phyloP scores from a whole-genome alignment of 2,797 vertebrate genomes.

The Nyctalus aviator region DNA sequence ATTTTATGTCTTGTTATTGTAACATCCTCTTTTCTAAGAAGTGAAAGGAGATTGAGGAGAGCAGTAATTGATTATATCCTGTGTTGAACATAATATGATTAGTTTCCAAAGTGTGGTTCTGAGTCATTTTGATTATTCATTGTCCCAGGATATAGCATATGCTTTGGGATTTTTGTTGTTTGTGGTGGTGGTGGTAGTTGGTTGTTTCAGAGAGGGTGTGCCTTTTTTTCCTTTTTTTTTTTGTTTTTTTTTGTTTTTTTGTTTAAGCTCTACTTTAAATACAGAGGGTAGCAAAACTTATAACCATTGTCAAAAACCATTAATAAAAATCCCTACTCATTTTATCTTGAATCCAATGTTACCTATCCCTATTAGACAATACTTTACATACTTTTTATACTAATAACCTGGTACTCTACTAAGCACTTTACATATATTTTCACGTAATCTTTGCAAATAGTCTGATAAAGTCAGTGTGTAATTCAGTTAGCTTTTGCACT shows the following conservation, averaged over 20 bases:
- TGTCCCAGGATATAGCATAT: not conserved
- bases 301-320: not conserved
- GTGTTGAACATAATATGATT: not conserved
- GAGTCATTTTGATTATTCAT: not conserved
- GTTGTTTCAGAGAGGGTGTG: not conserved
- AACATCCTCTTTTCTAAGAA: constrained; percentile 5
- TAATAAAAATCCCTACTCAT: not conserved
- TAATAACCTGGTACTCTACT: not conserved
- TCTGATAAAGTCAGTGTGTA: not conserved
- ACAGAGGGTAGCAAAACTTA: not conserved
- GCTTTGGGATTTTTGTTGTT: not conserved
- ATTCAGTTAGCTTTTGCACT: not conserved
- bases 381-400: not conserved
- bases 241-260: not conserved
- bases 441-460: not conserved
- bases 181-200: not conserved
- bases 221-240: not conserved
- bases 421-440: not conserved
- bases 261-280: constrained; percentile 15
- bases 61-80: not conserved
- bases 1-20: not conserved
- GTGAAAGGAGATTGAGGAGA: not conserved
- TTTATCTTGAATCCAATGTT: not conserved
- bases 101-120: not conserved
- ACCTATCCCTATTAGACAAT: not conserved